phyloP scores from a whole-genome alignment of 2,888 invertebrate species.

The Meteorus cinctellus region DNA sequence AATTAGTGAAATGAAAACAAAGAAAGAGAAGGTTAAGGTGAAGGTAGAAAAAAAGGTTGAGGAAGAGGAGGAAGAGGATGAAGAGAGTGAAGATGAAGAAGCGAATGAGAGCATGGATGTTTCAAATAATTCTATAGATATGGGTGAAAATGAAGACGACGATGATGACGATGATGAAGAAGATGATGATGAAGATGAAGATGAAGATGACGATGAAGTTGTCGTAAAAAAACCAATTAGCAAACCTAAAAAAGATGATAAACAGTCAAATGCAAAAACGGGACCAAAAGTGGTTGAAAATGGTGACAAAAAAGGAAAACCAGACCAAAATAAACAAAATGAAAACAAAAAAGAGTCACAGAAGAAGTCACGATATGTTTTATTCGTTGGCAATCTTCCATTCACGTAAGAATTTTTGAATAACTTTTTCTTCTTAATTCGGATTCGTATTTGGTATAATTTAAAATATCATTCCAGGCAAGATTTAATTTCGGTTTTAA shows the following conservation, averaged over 20 bases:
- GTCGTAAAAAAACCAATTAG: conserved; percentile 25
- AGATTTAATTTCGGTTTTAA: no score
- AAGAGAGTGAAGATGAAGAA: conserved; percentile 40
- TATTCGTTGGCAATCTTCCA: conserved; percentile 74
- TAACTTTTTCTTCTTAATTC: background rate
- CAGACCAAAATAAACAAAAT: conserved; percentile 9
- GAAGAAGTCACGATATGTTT: conserved; percentile 64
- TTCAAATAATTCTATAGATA: conserved; percentile 34
- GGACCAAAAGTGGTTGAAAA: conserved; percentile 26
- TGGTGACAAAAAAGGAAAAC: background rate
- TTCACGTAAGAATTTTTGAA: conserved; percentile 64
- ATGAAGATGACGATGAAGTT: conserved; percentile 41
- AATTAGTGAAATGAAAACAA: background rate
- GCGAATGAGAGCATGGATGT: conserved; percentile 40
- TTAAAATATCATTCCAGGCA: background rate
- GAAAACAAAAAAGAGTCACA: background rate
- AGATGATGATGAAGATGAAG: conserved; percentile 30
- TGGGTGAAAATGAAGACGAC: conserved; percentile 38
- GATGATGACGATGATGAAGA: conserved; percentile 40
- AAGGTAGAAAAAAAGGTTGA: conserved; percentile 9
- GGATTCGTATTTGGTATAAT: background rate
- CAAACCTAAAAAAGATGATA: conserved; percentile 29
- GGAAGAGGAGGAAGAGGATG: conserved; percentile 39
- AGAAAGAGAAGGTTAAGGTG: conserved; percentile 1
- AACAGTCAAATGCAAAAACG: conserved; percentile 39